Evolutionary conservation across 2,113 vertebrate genomes (phyloP), one percentile per base, ranked within the genome.

Genomic region (Myotis davidii): DNA sequence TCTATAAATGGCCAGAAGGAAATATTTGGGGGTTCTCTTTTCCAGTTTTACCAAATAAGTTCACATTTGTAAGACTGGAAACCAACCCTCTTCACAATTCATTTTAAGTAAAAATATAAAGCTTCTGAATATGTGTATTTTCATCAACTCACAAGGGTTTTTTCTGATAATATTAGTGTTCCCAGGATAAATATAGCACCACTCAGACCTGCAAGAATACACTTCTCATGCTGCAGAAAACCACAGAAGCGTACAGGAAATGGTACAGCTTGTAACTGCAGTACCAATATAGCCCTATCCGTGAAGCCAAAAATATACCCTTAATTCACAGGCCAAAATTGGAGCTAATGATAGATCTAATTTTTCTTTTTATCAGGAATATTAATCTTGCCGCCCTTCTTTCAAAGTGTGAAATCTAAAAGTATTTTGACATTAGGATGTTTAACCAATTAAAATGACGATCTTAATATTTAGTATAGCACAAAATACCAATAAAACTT

Each of bases 151-250:
- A 85, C 61, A 45, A 50, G 78, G 42, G 42, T 87, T 95, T 95
- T 89, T 97, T 94, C 76, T 72, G 85, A 83, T 95, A 91, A 88
- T 96, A 93, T 97, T 97, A 96, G 96, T 85, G 89, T 95, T 96
- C 93, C 64, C 61, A 61, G 91, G 96, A 73, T 97, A 97, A 98
- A 98, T 97, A 97, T 79, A 98, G 97, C 50, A 76, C 48, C 34
- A 95, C 90, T 77, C 67, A 94, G 95, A 91, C 97, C 97, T 96
- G 95, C 95, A 97, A 96, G 85, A 96, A 56, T 94, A 70, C 34
- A 52, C 90, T 94, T 72, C 95, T 97, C 3, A 81, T 69, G 94
- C 90, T 85, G 96, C 42, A 39, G 84, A 81, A 97, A 89, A 88
- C 76, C 94, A 37, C 92, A 95, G 87, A 94, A 54, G 84, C 50